phyloP scores from a whole-genome alignment of 1,140 invertebrate genomes.

The Eriocheir sinensis region DNA sequence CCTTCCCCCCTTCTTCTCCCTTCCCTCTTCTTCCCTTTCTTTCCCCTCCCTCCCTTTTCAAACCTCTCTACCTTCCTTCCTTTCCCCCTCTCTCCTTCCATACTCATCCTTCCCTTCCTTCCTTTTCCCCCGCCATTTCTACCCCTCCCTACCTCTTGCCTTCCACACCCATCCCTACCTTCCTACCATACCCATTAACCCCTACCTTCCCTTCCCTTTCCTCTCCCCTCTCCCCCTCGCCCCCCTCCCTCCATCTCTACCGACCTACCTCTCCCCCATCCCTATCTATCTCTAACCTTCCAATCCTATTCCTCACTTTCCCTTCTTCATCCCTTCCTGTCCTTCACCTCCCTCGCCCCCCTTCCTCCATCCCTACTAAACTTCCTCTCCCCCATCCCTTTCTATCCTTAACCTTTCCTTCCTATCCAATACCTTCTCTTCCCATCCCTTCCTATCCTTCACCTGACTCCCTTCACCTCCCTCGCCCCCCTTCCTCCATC shows the following conservation, averaged over 20 bases:
- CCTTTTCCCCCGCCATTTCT: not conserved
- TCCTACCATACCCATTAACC: too few species aligned
- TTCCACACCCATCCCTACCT: too few species aligned
- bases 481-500: not conserved
- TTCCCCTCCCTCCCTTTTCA: not conserved
- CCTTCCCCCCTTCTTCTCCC: too few species aligned
- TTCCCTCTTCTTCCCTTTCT: not conserved
- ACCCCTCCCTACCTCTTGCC: not conserved
- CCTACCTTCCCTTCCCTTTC: not conserved
- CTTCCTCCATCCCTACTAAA: too few species aligned
- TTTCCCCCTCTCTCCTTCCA: not conserved
- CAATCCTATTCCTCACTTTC: not conserved
- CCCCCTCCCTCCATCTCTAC: too few species aligned
- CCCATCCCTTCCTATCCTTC: not conserved
- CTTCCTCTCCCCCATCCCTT: not conserved
- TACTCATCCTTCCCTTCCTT: not conserved
- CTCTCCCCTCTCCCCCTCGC: not conserved
- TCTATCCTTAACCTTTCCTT: not conserved
- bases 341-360: not conserved
- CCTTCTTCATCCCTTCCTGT: not conserved
- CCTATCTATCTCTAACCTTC: not conserved
- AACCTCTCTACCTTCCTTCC: not conserved
- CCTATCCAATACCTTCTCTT: not conserved
- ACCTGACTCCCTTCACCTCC: not conserved
- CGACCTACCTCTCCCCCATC: not conserved